phyloP scores from a whole-genome alignment of 2,888 invertebrate species.

The Cremastinae sp. region DNA sequence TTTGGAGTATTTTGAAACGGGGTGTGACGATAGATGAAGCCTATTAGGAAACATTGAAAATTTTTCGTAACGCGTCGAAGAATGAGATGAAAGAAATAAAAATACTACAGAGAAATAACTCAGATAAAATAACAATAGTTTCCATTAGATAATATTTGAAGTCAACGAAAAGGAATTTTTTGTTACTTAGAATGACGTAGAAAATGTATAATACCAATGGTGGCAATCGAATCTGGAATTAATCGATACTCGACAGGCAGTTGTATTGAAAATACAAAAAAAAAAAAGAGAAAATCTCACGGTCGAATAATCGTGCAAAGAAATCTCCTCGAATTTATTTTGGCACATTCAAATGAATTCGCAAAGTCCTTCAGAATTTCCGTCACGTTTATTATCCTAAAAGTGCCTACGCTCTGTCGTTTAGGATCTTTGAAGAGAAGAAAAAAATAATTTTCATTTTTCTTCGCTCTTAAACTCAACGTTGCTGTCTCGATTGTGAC shows the following conservation, averaged over 20 bases:
- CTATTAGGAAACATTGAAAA: background rate
- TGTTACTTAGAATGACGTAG: conserved; percentile 50
- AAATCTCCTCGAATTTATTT: conserved; percentile 7
- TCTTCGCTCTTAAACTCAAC: background rate
- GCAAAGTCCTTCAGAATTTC: conserved; percentile 35
- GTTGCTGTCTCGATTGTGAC: background rate
- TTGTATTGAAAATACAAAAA: conserved; percentile 9
- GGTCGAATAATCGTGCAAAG: conserved; percentile 34
- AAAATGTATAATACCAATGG: conserved; percentile 22
- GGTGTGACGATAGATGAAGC: background rate
- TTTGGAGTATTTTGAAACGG: conserved; percentile 1
- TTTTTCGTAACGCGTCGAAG: background rate
- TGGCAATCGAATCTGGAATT: conserved; percentile 45
- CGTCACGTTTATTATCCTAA: conserved; percentile 69
- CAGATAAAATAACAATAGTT: conserved; percentile 37
- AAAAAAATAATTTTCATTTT: conserved; percentile 19
- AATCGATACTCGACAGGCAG: conserved; percentile 24
- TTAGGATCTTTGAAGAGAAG: conserved; percentile 65
- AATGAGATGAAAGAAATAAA: conserved; percentile 16
- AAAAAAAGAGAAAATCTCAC: conserved; percentile 27
- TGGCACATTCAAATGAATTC: conserved; percentile 21
- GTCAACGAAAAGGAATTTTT: conserved; percentile 73
- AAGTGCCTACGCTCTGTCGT: conserved; percentile 78
- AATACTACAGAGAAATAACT: conserved; percentile 22
- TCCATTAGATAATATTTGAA: conserved; percentile 61